A percentile compares a stretch with the other conserved stretches of the same genome.
Conservation (phyloP, 2,113 vertebrate genomes). For the Microtus pennsylvanicus region DNA sequence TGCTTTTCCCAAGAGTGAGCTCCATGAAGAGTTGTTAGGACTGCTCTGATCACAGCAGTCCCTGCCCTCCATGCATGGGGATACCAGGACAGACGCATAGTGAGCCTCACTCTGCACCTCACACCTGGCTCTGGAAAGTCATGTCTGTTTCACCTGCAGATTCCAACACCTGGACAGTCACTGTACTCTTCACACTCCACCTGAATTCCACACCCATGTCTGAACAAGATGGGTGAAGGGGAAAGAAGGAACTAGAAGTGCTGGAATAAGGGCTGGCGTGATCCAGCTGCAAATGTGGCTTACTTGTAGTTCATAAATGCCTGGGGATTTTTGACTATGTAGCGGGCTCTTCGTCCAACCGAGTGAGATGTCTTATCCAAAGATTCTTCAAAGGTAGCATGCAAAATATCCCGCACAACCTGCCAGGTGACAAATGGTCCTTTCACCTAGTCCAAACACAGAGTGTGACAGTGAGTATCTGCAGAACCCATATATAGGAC, state of each 20-base stretch:
- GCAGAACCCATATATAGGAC: rapidly evolving
- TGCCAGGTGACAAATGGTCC: slow-evolving; percentile 94
- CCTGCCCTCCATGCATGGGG: background rate
- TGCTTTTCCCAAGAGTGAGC: background rate
- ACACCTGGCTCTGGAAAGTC: rapidly evolving
- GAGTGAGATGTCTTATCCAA: slow-evolving; percentile 96
- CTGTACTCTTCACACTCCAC: rapidly evolving
- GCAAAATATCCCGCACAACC: slow-evolving; percentile 95
- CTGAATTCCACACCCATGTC: no score
- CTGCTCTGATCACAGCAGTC: background rate
- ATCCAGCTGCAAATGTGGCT: slow-evolving; percentile 26
- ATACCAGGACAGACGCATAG: background rate
- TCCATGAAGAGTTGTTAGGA: background rate
- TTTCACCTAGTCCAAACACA: slow-evolving; percentile 88
- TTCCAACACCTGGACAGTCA: background rate
- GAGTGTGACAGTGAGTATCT: rapidly evolving
- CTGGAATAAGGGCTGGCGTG: rapidly evolving
- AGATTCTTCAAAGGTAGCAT: slow-evolving; percentile 93
- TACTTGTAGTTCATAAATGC: slow-evolving; percentile 96
- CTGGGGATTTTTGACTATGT: slow-evolving; percentile 96
- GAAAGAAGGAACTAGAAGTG: background rate
- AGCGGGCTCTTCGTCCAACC: slow-evolving; percentile 93
- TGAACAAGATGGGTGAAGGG: background rate
- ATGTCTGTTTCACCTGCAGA: no score
- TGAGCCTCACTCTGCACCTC: background rate